Evolutionary conservation across 2,888 invertebrate species (phyloP).

Genomic region (Itoplectis maculator): DNA sequence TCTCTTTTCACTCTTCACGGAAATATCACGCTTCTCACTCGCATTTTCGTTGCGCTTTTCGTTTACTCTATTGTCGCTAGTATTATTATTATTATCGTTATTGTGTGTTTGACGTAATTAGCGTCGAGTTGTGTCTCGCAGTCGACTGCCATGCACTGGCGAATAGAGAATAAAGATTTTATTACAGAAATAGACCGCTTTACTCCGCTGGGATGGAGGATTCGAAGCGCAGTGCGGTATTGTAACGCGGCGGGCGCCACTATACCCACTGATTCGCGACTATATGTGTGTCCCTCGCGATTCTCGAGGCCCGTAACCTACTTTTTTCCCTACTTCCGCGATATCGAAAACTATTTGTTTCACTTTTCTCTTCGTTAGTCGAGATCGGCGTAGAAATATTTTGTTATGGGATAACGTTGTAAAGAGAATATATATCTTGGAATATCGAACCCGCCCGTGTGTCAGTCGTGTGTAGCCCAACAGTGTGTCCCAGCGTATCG

Average conservation of each 20-base stretch:
- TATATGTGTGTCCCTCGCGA: background rate
- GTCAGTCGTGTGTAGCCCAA: no score
- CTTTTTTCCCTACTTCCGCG: background rate
- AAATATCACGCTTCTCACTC: background rate
- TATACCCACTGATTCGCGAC: background rate
- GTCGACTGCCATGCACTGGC: background rate
- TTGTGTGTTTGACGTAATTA: background rate
- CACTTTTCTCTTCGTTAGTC: background rate
- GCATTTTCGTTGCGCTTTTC: conserved; percentile 11
- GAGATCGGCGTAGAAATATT: no score
- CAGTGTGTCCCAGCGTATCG: no score
- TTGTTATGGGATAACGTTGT: no score
- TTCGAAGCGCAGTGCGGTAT: conserved; percentile 46
- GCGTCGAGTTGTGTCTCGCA: background rate
- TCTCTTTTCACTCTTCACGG: conserved; percentile 39
- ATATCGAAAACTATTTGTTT: background rate
- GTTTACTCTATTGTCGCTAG: background rate
- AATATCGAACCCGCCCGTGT: no score
- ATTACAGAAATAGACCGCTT: conserved; percentile 21
- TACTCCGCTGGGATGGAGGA: conserved; percentile 5
- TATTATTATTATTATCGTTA: conserved; percentile 11
- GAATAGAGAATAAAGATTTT: conserved; percentile 37
- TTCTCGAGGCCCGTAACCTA: background rate
- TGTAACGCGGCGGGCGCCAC: conserved; percentile 26
- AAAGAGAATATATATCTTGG: no score